Base-by-base conservation (phyloP, 2,888 invertebrate species). In the Pristionchus exspectatus region DNA sequence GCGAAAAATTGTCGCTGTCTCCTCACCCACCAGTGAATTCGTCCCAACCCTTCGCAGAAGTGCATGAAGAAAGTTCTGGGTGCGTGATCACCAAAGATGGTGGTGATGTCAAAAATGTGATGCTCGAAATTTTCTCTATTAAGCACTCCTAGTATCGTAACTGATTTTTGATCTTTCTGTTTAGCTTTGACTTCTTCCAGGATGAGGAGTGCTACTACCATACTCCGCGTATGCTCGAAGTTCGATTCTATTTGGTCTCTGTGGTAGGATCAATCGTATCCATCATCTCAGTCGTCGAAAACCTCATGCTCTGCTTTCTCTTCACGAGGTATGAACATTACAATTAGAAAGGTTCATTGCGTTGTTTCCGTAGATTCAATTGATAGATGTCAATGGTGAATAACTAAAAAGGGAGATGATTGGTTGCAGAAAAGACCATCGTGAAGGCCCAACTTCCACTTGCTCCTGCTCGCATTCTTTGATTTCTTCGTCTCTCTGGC, bases 391-490 rank as follows among this genome's bases (percentile, higher is more conserved):
- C 3, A 9, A 10, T 0, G 10, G 3, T 3, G 1, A 12, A 12
- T 12, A 50, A 50, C 44, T 50, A 50, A 44, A 44, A 44, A 44
- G 44, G 44, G 9, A 50, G 44, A 1, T 50, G 44, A 50, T 38
- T 38, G 21, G 66, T 88, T 91, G 18, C 87, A 91, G 92, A 50
- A 89, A 90, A 7, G 88, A 87, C 16, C 91, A 94, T 85, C 93
- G 93, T 10, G 91, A 91, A 63, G 91, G 89, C 84, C 93, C 89
- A 94, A 94, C 90, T 90, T 93, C 81, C 94, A 94, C 92, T 91
- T 94, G 91, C 93, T 94, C 92, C 90, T 94, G 16, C 91, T 94
- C 14, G 93, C 94, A 27, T 92, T 94, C 84, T 94, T 94, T 91
- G 94, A 94, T 90, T 91, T 94, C 69, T 94, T 94, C 91, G 93